These are phyloP conservation scores for Spodoptera littoralis DNA, from an alignment of 2,888 invertebrate species.

Conservation along the genomic window DNA sequence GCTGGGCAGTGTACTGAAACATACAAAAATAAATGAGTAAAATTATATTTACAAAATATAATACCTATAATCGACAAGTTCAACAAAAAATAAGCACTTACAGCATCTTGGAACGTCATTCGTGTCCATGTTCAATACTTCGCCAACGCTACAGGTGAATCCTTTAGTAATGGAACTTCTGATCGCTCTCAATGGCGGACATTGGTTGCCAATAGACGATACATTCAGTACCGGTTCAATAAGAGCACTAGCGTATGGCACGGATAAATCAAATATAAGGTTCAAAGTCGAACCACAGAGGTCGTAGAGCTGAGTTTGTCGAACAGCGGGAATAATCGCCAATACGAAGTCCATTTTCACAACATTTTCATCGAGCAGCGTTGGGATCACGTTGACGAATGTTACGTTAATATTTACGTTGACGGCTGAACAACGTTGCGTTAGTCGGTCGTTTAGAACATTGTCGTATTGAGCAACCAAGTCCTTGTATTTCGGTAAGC, in stretches of 20 bases:
- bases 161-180: constrained; percentile 95
- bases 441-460: constrained; percentile 94
- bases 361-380: constrained; percentile 94
- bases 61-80: constrained; percentile 4
- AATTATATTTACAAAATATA: constrained; percentile 9
- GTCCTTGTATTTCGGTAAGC: constrained; percentile 95
- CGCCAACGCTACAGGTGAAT: constrained; percentile 97
- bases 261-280: constrained; percentile 97
- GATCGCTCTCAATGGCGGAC: constrained; percentile 96
- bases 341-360: constrained; percentile 96
- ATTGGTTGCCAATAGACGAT: constrained; percentile 96
- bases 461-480: constrained; percentile 94
- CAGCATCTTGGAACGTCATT: constrained; percentile 97
- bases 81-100: constrained; percentile 85
- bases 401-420: constrained; percentile 98
- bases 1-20: constrained; percentile 97
- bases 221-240: constrained; percentile 96
- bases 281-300: constrained; percentile 97
- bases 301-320: constrained; percentile 97
- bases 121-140: constrained; percentile 97
- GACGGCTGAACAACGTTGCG: constrained; percentile 97
- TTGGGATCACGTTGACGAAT: constrained; percentile 94
- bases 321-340: constrained; percentile 95
- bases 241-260: constrained; percentile 96
- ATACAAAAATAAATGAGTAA: constrained; percentile 15